Evolutionary conservation across 2,888 invertebrate species (phyloP).

Genomic region (Gymnoscelis rufifasciata): DNA sequence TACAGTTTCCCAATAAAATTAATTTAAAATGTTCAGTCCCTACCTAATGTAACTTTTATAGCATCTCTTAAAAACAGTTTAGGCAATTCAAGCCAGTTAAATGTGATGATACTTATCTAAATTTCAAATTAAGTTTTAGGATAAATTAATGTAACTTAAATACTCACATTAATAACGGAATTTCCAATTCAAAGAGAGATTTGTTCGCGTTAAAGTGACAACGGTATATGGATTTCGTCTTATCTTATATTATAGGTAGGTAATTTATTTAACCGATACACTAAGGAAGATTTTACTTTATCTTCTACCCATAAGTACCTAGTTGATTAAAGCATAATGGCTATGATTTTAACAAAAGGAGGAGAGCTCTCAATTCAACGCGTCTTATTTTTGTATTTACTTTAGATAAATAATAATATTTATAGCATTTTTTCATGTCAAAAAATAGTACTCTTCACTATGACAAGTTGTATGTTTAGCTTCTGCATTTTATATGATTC

Average conservation of each 20-base stretch:
- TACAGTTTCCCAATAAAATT: no score
- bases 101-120: conserved; percentile 22
- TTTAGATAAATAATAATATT: no score
- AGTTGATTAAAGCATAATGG: no score
- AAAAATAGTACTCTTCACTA: no score
- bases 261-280: not conserved
- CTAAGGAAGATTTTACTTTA: not conserved
- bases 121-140: conserved; percentile 11
- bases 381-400: no score
- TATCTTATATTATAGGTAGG: no score
- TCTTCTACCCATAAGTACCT: no score
- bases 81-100: conserved; percentile 1
- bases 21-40: conserved; percentile 7
- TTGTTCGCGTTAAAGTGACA: conserved; percentile 9
- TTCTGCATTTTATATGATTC: no score
- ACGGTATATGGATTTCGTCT: conserved; percentile 8
- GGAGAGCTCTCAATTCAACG: no score
- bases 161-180: conserved; percentile 11
- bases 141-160: conserved; percentile 5
- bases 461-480: no score
- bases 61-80: conserved; percentile 7
- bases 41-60: conserved; percentile 18
- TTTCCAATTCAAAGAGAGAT: conserved; percentile 7
- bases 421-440: no score
- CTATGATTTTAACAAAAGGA: no score